Evolutionary conservation across 1,140 invertebrate species (phyloP), one percentile per base, ranked within the genome.

Genomic region (Pseudomyrmex sp.): DNA sequence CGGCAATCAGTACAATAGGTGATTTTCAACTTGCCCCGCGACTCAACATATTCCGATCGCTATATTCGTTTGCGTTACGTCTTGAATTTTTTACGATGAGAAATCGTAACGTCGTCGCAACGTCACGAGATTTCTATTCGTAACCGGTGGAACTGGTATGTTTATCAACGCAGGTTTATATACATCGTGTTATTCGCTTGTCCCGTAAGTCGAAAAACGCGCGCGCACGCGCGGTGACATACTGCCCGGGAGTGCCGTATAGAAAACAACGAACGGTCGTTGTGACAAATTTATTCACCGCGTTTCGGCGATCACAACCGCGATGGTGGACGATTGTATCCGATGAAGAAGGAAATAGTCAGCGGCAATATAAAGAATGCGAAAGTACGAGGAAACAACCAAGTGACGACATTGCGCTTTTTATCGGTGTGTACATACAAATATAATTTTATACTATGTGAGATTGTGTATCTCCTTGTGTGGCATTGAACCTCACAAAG

Each of bases 241-340:
- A 54, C 15, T 26, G 7, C 20, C 1, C 54, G 76, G 15, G 48
- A 66, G 46, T 66, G 48, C n/a, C 23, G n/a, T 68, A 20, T 12
- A 15, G 35, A 35, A 68, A 77, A 23, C 68, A 77, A 77, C 74
- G 48, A 20, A n/a, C 23, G 72, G 20, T 44, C 12, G 35, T 59
- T 18, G 44, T 15, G 54, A 35, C 12, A 18, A 18, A 80, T 79
- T 79, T 68, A 58, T 13, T 69, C 46, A 10, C n/a, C 62, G 61
- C 20, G 61, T n/a, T 35, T 35, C 35, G 35, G 46, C 3, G n/a
- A 35, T 52, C 26, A 23, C 26, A 35, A 35, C 23, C 52, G n/a
- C 35, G n/a, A 3, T 0, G 26, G 26, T 44, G 74, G 35, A 77
- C 9, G 26, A 44, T 9, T 18, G 18, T 44, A 54, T 56, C 26